A percentile compares a stretch with the other conserved stretches of the same genome.
These are phyloP conservation scores for Galleria mellonella DNA, from an alignment of 1,140 invertebrate genomes.

Conservation along the genomic window DNA sequence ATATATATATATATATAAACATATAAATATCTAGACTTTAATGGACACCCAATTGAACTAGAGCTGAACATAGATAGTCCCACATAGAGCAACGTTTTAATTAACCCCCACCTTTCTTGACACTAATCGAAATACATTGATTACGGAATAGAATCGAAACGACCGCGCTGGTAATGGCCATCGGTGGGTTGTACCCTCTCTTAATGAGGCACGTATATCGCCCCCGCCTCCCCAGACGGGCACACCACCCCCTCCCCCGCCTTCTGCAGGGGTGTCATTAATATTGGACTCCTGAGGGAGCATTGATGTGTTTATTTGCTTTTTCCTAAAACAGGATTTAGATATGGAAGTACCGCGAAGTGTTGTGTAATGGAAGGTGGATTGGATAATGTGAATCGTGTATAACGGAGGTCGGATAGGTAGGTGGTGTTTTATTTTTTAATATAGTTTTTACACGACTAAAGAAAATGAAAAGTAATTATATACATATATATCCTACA, in stretches of 20 bases:
- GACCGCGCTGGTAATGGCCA: constrained; percentile 23
- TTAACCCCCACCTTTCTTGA: neutral
- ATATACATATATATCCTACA: too few relatives aligned
- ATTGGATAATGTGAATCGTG: too few relatives aligned
- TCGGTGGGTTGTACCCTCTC: constrained; percentile 15
- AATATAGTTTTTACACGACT: too few relatives aligned
- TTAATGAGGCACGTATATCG: constrained; percentile 21
- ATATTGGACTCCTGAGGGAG: constrained; percentile 9
- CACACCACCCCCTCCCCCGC: neutral
- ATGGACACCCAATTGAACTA: too few relatives aligned
- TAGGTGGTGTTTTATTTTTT: too few relatives aligned
- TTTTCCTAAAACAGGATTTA: neutral
- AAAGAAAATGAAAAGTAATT: too few relatives aligned
- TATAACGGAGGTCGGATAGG: too few relatives aligned
- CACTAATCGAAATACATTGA: constrained; percentile 30
- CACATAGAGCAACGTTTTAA: constrained; percentile 2
- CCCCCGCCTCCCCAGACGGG: neutral
- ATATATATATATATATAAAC: too few relatives aligned
- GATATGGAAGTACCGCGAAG: too few relatives aligned
- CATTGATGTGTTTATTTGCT: constrained; percentile 10
- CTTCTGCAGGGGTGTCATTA: constrained; percentile 9
- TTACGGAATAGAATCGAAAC: constrained; percentile 32
- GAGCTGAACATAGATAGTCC: too few relatives aligned
- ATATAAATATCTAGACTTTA: too few relatives aligned
- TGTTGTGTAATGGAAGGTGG: too few relatives aligned